Conservation (phyloP, 2,888 invertebrate species). For the Anorthoa munda region DNA sequence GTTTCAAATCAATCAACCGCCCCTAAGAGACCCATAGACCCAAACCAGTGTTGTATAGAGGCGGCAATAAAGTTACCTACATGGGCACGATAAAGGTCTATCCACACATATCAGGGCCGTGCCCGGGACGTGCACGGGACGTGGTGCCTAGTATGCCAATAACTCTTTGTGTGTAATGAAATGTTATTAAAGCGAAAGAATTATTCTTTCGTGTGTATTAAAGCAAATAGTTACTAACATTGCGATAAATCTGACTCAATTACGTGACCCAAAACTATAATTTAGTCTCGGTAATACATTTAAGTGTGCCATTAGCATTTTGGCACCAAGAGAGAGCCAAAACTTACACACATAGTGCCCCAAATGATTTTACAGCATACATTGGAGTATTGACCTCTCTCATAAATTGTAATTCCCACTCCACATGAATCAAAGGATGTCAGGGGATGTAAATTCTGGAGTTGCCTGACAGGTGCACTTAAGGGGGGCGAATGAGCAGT, state of each 20-base stretch:
- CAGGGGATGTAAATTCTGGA: not conserved
- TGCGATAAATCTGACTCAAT: constrained; percentile 4
- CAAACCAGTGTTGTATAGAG: too few relatives aligned
- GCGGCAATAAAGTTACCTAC: too few relatives aligned
- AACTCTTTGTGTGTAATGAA: not conserved
- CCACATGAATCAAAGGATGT: not conserved
- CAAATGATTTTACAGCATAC: constrained; percentile 25
- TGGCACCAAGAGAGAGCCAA: constrained; percentile 33
- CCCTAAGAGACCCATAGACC: too few relatives aligned
- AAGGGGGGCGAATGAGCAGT: not conserved
- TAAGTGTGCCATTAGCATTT: constrained; percentile 44
- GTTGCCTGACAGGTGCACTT: not conserved
- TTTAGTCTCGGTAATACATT: constrained; percentile 38
- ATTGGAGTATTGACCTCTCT: constrained; percentile 12
- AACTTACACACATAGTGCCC: constrained; percentile 9
- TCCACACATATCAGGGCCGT: too few relatives aligned
- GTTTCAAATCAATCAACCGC: not conserved
- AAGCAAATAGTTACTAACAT: not conserved
- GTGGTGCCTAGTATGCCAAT: too few relatives aligned
- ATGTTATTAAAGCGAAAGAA: not conserved
- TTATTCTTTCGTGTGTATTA: not conserved
- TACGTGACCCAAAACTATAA: constrained; percentile 28
- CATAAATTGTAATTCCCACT: not conserved
- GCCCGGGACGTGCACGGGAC: too few relatives aligned
- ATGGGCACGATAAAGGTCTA: too few relatives aligned